A percentile compares a stretch with the other conserved stretches of the same genome.
Evolutionary conservation across 2,888 invertebrate species (phyloP).

Genomic region (Cyclophora albipunctata): DNA sequence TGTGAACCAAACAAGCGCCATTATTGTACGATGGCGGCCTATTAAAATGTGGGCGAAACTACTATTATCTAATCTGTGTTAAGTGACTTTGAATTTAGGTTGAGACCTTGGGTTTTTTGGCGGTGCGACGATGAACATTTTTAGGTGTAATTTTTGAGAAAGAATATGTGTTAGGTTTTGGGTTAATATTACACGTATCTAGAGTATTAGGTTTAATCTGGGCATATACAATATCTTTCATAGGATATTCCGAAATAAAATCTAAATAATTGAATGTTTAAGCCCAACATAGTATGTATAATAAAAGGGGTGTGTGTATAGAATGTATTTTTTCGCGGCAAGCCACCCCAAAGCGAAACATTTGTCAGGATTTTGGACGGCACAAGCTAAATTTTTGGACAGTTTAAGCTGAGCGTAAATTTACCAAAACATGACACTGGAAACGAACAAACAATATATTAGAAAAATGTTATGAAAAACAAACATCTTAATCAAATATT

Average conservation of each 20-base stretch:
- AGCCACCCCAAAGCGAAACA: conserved; percentile 56
- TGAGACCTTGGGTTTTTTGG: too few relatives aligned
- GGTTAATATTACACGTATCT: too few relatives aligned
- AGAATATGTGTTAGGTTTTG: too few relatives aligned
- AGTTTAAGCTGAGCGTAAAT: conserved; percentile 73
- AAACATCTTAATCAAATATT: conserved; percentile 10
- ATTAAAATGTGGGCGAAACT: conserved; percentile 2
- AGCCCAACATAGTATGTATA: conserved; percentile 16
- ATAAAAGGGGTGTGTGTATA: conserved; percentile 42
- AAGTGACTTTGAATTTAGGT: too few relatives aligned
- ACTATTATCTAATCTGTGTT: not conserved
- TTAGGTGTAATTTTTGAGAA: too few relatives aligned
- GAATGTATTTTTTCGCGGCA: conserved; percentile 45
- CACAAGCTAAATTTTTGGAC: conserved; percentile 77
- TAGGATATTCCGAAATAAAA: too few relatives aligned
- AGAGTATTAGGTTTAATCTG: too few relatives aligned
- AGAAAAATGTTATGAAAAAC: conserved; percentile 1
- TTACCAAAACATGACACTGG: conserved; percentile 67
- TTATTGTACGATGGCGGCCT: conserved; percentile 20
- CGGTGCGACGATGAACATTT: too few relatives aligned
- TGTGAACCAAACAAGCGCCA: conserved; percentile 33
- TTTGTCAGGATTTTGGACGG: conserved; percentile 82
- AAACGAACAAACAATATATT: conserved; percentile 51
- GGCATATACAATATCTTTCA: too few relatives aligned
- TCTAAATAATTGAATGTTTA: too few relatives aligned